Evolutionary conservation across 2,113 vertebrate genomes (phyloP).

Genomic region (Herpailurus yagouaroundi): DNA sequence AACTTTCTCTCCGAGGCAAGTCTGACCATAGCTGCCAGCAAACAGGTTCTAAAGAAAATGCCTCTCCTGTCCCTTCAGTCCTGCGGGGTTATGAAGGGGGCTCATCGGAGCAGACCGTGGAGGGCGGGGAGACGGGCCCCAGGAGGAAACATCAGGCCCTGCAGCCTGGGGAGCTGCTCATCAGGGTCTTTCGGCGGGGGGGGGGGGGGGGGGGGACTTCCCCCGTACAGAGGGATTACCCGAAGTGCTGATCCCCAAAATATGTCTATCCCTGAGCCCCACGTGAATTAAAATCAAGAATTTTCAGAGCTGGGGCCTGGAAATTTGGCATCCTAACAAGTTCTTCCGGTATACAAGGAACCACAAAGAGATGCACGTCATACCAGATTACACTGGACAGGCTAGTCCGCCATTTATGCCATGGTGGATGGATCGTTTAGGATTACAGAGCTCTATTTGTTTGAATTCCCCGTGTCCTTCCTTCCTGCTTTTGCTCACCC

Average conservation of each 20-base stretch:
- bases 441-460: not conserved
- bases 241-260: not conserved
- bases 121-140: not conserved
- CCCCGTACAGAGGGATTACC: too few species aligned
- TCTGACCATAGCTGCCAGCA: not conserved
- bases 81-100: too few species aligned
- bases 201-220: too few species aligned
- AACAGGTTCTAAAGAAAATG: not conserved
- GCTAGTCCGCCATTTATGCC: not conserved
- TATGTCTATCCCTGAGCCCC: too few species aligned
- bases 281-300: not conserved
- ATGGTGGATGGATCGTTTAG: not conserved
- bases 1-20: not conserved
- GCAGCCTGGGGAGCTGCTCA: too few species aligned
- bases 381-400: not conserved
- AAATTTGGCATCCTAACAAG: not conserved
- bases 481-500: not conserved
- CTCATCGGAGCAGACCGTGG: not conserved
- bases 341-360: not conserved
- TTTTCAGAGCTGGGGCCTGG: not conserved
- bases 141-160: not conserved
- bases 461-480: not conserved
- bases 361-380: not conserved
- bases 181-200: not conserved
- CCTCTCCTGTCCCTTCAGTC: not conserved